Base-by-base conservation (phyloP, 1,140 invertebrate genomes). In the Patella vulgata region DNA sequence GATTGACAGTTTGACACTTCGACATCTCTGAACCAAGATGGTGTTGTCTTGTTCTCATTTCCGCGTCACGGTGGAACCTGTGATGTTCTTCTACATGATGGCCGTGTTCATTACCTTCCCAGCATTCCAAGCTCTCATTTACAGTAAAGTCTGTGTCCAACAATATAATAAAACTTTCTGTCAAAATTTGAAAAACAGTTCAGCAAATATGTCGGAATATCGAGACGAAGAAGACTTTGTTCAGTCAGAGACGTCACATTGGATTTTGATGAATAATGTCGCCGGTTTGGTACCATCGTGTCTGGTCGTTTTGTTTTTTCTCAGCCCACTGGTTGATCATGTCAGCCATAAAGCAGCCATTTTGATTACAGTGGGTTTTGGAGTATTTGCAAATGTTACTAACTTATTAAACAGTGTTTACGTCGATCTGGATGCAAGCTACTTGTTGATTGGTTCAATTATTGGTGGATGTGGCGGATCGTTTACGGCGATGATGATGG, bases 401-500 rank as follows among this genome's bases (percentile, higher is more conserved):
- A 86, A 94, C 0, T 89, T 95, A 59, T 73, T 93, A 0, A 92
- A 91, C 78, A 91, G 92, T 2, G 71, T 87, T n/a, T 80, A 76
- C 43, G 61, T 72, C 11, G 48, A 74, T 3, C 60, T 74, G n/a
- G 72, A 79, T 19, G 63, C 85, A 11, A 51, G 44, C 19, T 80
- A 76, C 56, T 69, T 87, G 30, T 62, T 86, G 21, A 59, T 86
- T 57, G 84, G 84, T 39, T 75, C 74, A 39, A 23, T 80, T 28
- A 19, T 87, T 1, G 82, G 80, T 52, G 87, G 87, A 0, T 71
- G 95, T 0, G 91, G 91, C 6, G 92, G 92, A 1, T 93, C 93
- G 2, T 93, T 91, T 89, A 92, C 94, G 70, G 92, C 92, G 19
- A 91, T 94, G 89, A 90, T 94, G 65, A 94, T 95, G 90, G 91